These are phyloP conservation scores for Nomada fabriciana DNA, from an alignment of 2,888 invertebrate species.

Conservation along the genomic window DNA sequence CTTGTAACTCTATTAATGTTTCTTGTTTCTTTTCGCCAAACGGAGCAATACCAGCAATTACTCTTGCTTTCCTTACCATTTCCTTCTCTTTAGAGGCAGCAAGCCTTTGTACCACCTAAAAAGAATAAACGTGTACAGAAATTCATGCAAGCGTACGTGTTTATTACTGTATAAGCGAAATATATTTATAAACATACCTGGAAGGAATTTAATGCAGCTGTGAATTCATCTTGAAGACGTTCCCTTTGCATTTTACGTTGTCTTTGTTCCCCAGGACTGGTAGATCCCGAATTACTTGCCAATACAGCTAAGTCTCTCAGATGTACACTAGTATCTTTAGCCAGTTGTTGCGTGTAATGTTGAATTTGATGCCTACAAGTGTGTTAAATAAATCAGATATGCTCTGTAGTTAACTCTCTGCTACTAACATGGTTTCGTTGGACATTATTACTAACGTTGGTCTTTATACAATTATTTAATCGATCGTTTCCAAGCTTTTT, in stretches of 20 bases:
- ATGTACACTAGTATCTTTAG: conserved; percentile 95
- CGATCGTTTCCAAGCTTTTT: no score
- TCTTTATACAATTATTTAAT: no score
- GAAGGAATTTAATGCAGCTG: conserved; percentile 94
- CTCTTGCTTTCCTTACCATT: conserved; percentile 91
- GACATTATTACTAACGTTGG: no score
- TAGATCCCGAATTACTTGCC: conserved; percentile 84
- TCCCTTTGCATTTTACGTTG: conserved; percentile 95
- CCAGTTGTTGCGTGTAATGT: conserved; percentile 97
- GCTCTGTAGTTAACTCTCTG: no score
- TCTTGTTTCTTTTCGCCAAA: conserved; percentile 85
- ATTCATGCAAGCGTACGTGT: not conserved
- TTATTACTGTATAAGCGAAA: not conserved
- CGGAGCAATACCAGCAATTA: conserved; percentile 86
- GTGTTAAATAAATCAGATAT: not conserved
- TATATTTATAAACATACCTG: conserved; percentile 85
- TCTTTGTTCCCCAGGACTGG: conserved; percentile 88
- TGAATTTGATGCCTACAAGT: conserved; percentile 94
- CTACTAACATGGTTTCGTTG: no score
- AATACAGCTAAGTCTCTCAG: conserved; percentile 92
- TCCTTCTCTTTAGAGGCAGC: conserved; percentile 97
- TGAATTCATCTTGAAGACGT: conserved; percentile 96
- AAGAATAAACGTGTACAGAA: conserved; percentile 1
- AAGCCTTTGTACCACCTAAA: conserved; percentile 89
- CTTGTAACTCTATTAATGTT: conserved; percentile 88